phyloP scores from a whole-genome alignment of 2,797 vertebrate species.

The Thalassophryne amazonica region DNA sequence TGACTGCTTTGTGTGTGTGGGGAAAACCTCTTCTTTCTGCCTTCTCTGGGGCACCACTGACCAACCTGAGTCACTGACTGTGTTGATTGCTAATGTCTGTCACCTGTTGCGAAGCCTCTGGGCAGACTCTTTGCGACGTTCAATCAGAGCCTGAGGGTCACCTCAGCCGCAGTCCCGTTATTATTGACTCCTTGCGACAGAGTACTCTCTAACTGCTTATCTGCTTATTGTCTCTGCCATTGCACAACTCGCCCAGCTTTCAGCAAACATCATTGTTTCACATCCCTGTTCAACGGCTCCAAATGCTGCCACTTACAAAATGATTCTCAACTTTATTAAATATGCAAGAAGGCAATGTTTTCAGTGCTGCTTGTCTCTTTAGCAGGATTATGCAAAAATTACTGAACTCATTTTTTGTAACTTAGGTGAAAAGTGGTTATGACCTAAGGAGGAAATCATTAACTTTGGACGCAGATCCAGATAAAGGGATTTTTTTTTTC shows the following conservation, averaged over 20 bases:
- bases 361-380: too few species aligned
- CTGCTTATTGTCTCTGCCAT: constrained; percentile 9
- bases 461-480: too few species aligned
- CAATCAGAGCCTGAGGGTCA: constrained; percentile 31
- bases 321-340: neutral
- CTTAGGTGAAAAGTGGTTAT: too few species aligned
- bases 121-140: constrained; percentile 49
- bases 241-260: neutral
- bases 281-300: too few species aligned
- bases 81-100: constrained; percentile 57
- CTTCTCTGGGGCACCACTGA: constrained; percentile 24
- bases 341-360: too few species aligned
- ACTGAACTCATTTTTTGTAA: too few species aligned
- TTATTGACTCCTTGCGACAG: constrained; percentile 24
- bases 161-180: constrained; percentile 17
- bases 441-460: too few species aligned
- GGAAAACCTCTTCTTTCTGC: constrained; percentile 7
- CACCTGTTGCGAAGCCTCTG: constrained; percentile 72
- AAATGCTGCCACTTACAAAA: neutral
- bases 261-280: too few species aligned
- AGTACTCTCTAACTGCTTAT: neutral
- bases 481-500: too few species aligned
- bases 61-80: constrained; percentile 54
- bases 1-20: constrained; percentile 20
- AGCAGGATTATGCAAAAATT: too few species aligned